Base-by-base conservation (phyloP, 1,140 invertebrate species). In the Bacillus rossius region DNA sequence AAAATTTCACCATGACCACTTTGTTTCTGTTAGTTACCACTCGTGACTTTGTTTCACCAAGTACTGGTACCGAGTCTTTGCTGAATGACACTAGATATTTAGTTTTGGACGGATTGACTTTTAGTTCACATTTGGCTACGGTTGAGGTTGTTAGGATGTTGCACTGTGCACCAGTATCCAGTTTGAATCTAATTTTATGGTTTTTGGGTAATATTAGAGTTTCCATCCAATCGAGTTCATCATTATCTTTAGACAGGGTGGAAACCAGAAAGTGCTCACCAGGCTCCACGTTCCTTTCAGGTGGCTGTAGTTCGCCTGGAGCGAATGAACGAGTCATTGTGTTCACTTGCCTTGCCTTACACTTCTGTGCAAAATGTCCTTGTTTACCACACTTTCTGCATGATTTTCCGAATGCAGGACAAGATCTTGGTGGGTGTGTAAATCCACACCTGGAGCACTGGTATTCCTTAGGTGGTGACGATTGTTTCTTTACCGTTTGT, bases 311-410 rank as follows among this genome's bases (percentile, higher is more conserved):
- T n/a, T n/a, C n/a, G n/a, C n/a, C n/a, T n/a, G n/a, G n/a, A n/a
- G n/a, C n/a, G n/a, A n/a, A n/a, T n/a, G n/a, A n/a, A n/a, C n/a
- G n/a, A n/a, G n/a, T n/a, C n/a, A n/a, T n/a, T n/a, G 29, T 34
- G 4, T 4, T 34, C 10, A 34, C 29, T 34, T 34, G 29, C 10
- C 29, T 4, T 34, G 49, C 7, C 19, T 34, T 29, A 16, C 49
- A 51, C 49, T 16, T 8, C 16, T 26, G 25, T 20, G 49, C 49
- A 51, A 51, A 51, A 34, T 51, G 49, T 8, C 49, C 49, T 51
- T 25, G 49, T 26, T 19, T 51, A 16, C 37, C 25, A 25, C 49
- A 51, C 22, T 51, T 51, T 7, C 29, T 34, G 29, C 49, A 51
- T 2, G 25, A 29, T 25, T 26, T 51, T 34, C 37, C 16, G n/a